Evolutionary conservation across 2,888 invertebrate species (phyloP).

Genomic region (Mesorhabditis belari): DNA sequence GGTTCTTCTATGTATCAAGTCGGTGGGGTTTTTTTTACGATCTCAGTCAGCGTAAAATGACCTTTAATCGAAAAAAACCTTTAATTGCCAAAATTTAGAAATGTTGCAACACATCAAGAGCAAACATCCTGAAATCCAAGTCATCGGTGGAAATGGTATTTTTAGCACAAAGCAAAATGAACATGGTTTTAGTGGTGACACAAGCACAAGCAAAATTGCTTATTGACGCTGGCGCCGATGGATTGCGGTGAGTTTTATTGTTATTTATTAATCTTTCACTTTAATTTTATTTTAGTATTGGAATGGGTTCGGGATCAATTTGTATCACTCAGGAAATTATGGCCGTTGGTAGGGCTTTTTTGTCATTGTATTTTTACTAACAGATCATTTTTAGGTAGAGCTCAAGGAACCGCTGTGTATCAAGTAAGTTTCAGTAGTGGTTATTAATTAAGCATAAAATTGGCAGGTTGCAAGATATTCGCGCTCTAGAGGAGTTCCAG

Average conservation of each 20-base stretch:
- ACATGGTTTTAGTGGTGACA: constrained; percentile 71
- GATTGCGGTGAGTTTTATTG: no score
- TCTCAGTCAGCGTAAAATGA: no score
- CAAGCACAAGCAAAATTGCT: constrained; percentile 89
- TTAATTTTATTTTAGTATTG: no score
- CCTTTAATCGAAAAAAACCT: no score
- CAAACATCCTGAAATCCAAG: constrained; percentile 77
- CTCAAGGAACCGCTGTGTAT: neutral
- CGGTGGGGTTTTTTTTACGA: no score
- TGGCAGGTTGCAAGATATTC: constrained; percentile 78
- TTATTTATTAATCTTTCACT: no score
- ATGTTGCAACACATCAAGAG: constrained; percentile 86
- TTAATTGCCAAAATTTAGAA: no score
- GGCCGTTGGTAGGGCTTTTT: constrained; percentile 7
- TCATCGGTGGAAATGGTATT: constrained; percentile 84
- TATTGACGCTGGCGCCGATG: constrained; percentile 95
- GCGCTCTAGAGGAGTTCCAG: constrained; percentile 78
- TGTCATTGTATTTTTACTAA: no score
- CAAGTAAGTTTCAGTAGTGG: no score
- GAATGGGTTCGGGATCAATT: constrained; percentile 98
- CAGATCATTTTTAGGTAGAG: no score
- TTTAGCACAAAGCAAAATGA: neutral
- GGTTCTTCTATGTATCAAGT: constrained; percentile 93
- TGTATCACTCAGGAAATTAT: constrained; percentile 82
- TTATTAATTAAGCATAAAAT: no score